phyloP scores from a whole-genome alignment of 2,888 invertebrate species.

The Drosophila niveifrons region DNA sequence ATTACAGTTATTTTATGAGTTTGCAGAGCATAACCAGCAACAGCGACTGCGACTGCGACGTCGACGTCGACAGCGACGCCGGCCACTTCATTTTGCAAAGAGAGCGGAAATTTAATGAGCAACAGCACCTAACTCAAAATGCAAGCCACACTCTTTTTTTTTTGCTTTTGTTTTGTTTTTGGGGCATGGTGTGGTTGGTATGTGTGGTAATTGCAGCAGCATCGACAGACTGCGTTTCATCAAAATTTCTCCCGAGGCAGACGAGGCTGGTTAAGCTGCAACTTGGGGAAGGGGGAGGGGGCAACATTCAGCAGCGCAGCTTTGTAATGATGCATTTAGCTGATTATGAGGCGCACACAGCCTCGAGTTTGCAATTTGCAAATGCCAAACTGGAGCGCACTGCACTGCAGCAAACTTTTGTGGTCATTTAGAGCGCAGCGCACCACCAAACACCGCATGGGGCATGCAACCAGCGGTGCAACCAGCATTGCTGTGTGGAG shows the following conservation, averaged over 20 bases:
- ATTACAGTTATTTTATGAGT: constrained; percentile 81
- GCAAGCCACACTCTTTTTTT: background rate
- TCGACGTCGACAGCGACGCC: constrained; percentile 22
- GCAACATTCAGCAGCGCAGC: constrained; percentile 22
- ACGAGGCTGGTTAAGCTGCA: constrained; percentile 30
- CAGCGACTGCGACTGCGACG: constrained; percentile 13
- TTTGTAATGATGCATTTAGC: constrained; percentile 76
- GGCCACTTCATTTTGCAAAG: constrained; percentile 74
- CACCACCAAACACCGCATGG: constrained; percentile 8
- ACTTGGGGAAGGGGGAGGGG: no score
- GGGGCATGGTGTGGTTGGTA: constrained; percentile 23
- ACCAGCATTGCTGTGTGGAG: no score
- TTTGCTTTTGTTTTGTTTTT: background rate
- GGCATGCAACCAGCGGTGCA: constrained; percentile 3
- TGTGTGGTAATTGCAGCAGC: constrained; percentile 40
- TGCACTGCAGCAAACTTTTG: constrained; percentile 46
- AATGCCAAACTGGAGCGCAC: constrained; percentile 62
- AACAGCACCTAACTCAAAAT: constrained; percentile 25
- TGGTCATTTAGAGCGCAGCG: constrained; percentile 59
- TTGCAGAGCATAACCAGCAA: constrained; percentile 76
- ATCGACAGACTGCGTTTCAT: constrained; percentile 26
- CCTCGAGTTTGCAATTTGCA: constrained; percentile 51
- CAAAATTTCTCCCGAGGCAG: constrained; percentile 61
- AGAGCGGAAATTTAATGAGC: constrained; percentile 80
- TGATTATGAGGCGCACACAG: constrained; percentile 66